Base-by-base conservation (phyloP, 2,797 vertebrate species). In the Oophaga sylvatica region DNA sequence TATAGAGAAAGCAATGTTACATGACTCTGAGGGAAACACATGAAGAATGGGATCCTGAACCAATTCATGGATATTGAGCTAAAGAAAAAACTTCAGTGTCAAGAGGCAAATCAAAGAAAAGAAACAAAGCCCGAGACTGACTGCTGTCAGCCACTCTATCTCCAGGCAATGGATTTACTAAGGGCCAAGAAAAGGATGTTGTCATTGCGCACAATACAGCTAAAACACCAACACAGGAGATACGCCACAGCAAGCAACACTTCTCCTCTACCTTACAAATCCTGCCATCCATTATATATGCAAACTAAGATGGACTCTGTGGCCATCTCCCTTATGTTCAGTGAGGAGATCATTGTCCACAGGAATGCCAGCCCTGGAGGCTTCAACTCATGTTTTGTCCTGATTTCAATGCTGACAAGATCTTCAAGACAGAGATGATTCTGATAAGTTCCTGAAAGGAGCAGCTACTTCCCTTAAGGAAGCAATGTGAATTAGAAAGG, bases 311-410 rank as follows among this genome's bases (percentile, higher is more conserved):
- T 63, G 45, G 77, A 26, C 26, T 56, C 45, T 77, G 63, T 70
- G 77, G 82, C 53, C n/a, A n/a, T 70, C 80, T 60, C 62, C 63
- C 80, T 83, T 73, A 17, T 82, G 56, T 79, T 59, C 48, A 48
- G 31, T 83, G 70, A 83, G 65, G 70, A 73, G 84, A 75, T 73
- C 84, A 86, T 89, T 89, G 84, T 83, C 88, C 81, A 83, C 9
- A 80, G 84, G 88, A 89, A 89, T 86, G 73, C 45, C 45, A 83
- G 73, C 88, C 88, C 88, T 89, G 84, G 63, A 87, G 88, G 88
- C 88, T 63, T 65, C 71, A 59, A 59, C 35, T 86, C 78, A 83
- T 86, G 84, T 83, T 86, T 89, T 79, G 63, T 87, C 65, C 80
- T 86, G 73, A 70, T 73, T 73, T n/a, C 29, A 62, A 35, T 57